A percentile compares a stretch with the other conserved stretches of the same genome.
Conservation (phyloP, 2,888 invertebrate genomes). For the Tenthredo notha region DNA sequence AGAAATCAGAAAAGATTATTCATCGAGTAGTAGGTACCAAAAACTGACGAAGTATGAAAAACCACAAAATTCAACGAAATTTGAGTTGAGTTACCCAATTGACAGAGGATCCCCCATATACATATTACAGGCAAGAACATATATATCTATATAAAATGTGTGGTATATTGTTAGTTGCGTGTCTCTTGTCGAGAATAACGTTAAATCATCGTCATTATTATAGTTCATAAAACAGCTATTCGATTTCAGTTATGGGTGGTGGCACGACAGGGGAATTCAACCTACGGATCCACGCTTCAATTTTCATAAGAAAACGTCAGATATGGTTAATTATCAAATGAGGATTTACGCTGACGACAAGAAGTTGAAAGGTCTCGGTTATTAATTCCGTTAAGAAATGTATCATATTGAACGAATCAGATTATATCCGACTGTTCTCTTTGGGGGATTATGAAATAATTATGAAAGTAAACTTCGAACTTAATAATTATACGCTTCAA, state of each 20-base stretch:
- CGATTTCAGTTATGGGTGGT: constrained; percentile 71
- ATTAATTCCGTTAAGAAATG: constrained; percentile 50
- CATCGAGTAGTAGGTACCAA: not conserved
- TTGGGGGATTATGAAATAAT: not conserved
- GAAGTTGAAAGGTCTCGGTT: constrained; percentile 63
- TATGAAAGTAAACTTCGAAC: not conserved
- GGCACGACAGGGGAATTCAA: constrained; percentile 69
- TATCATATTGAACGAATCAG: not conserved
- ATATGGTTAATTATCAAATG: constrained; percentile 68
- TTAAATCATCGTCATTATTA: constrained; percentile 24
- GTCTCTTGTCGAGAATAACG: not conserved
- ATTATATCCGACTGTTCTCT: not conserved
- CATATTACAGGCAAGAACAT: not conserved
- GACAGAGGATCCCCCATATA: not conserved
- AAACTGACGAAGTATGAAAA: not conserved
- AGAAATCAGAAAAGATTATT: not conserved
- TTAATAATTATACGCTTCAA: not conserved
- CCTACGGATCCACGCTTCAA: constrained; percentile 66
- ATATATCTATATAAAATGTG: not conserved
- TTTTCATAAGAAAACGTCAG: constrained; percentile 70
- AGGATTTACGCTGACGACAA: constrained; percentile 69
- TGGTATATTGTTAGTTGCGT: not conserved
- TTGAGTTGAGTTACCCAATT: not conserved
- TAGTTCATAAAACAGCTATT: constrained; percentile 13
- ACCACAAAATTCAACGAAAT: not conserved